phyloP scores from a whole-genome alignment of 2,888 invertebrate genomes.

The Bellardia bayeri region DNA sequence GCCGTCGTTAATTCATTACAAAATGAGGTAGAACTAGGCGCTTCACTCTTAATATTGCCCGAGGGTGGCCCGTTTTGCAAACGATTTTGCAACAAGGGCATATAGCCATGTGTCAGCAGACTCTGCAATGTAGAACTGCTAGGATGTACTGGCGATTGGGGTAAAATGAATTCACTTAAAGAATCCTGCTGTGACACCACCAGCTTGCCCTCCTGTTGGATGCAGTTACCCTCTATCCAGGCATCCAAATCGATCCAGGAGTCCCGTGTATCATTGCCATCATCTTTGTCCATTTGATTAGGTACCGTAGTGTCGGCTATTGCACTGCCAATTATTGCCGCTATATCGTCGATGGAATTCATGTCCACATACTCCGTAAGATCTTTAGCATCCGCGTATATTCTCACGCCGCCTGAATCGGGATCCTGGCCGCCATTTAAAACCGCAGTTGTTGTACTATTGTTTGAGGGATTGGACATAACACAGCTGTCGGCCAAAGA shows the following conservation, averaged over 20 bases:
- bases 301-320: slow-evolving; percentile 95
- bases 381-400: slow-evolving; percentile 83
- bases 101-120: slow-evolving; percentile 91
- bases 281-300: slow-evolving; percentile 89
- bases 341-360: slow-evolving; percentile 92
- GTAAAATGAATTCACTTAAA: slow-evolving; percentile 88
- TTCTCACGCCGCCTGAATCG: slow-evolving; percentile 85
- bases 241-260: slow-evolving; percentile 95
- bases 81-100: slow-evolving; percentile 92
- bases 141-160: slow-evolving; percentile 87
- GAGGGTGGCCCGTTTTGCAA: slow-evolving; percentile 90
- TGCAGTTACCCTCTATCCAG: slow-evolving; percentile 93
- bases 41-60: slow-evolving; percentile 88
- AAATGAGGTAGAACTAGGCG: slow-evolving; percentile 90
- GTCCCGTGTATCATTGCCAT: slow-evolving; percentile 90
- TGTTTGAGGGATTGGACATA: slow-evolving; percentile 78
- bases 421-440: slow-evolving; percentile 85
- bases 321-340: slow-evolving; percentile 94
- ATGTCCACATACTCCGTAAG: slow-evolving; percentile 86
- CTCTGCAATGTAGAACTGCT: slow-evolving; percentile 91
- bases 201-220: slow-evolving; percentile 88
- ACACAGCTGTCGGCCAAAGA: slow-evolving; percentile 85
- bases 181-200: slow-evolving; percentile 88
- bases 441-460: slow-evolving; percentile 80
- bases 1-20: slow-evolving; percentile 87